Evolutionary conservation across 1,140 invertebrate genomes (phyloP), one percentile per base, ranked within the genome.

Genomic region (Drosophila trapezifrons): DNA sequence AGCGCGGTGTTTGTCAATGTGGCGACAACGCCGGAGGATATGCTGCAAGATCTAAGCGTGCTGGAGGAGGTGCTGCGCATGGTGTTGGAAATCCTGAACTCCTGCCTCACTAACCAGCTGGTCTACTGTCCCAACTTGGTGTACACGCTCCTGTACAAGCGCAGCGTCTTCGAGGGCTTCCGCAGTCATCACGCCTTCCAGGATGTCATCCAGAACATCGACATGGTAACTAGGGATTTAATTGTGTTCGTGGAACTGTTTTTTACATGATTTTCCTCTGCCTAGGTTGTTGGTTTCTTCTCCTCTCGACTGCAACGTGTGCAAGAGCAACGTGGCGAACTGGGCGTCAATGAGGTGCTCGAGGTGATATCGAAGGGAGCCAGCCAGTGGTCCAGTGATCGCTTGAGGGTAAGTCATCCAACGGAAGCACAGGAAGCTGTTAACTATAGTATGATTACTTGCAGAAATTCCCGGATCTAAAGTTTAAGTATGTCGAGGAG

Each of bases 401-500:
- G 97, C 82, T 93, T 99, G 58, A 96, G 97, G 93, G 98, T 98
- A 94, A 91, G 78, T 78, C 1, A 37, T 1, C 54, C 9, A 6
- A 1, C 3, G 0, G 1, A 15, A 20, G 10, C 7, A 46, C 25
- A 8, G 3, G 13, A 27, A 7, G 2, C 0, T 2, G 13, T n/a
- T 54, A 10, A 22, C 10, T 15, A 45, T 22, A n/a, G 20, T 2
- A 32, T 25, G 2, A 22, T 25, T 17, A 13, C 15, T 94, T 95
- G 13, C 92, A 98, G 97, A 99, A 98, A 96, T 99, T 99, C 92
- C 98, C 99, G 1, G 98, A 99, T 83, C 93, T 99, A 45, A 99
- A 99, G 92, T 99, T 99, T 93, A 97, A 98, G 78, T 99, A 99
- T 91, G 98, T 99, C 0, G 99, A 99, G 93, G 99, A 99, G 93